A percentile compares a stretch with the other conserved stretches of the same genome.
Evolutionary conservation across 2,888 invertebrate genomes (phyloP).

Genomic region (Perizoma flavofasciatum): DNA sequence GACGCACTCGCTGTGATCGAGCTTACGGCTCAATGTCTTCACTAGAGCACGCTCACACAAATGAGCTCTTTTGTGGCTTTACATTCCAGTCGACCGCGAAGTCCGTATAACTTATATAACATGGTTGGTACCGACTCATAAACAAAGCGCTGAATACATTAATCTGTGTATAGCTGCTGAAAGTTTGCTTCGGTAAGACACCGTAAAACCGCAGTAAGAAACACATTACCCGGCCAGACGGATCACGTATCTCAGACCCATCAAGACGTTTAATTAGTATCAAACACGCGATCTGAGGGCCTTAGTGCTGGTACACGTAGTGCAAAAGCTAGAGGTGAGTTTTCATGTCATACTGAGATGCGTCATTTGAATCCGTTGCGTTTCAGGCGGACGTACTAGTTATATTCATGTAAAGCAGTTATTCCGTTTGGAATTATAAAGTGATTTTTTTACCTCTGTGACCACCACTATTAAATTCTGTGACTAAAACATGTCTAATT

Average conservation of each 20-base stretch:
- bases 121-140: conserved; percentile 2
- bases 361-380: not conserved
- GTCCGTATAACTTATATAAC: too few species aligned
- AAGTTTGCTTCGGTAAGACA: conserved; percentile 40
- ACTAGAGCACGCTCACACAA: too few species aligned
- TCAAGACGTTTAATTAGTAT: conserved; percentile 76
- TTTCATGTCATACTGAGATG: conserved; percentile 1
- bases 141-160: conserved; percentile 29
- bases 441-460: too few species aligned
- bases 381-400: too few species aligned
- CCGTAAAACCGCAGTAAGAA: conserved; percentile 56
- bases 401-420: too few species aligned
- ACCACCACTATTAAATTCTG: too few species aligned
- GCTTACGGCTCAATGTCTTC: too few species aligned
- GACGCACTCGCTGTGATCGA: too few species aligned
- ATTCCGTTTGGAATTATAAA: too few species aligned
- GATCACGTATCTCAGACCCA: conserved; percentile 62
- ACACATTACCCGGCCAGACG: conserved; percentile 66
- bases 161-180: conserved; percentile 1
- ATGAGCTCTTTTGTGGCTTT: too few species aligned
- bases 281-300: conserved; percentile 73
- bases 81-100: too few species aligned
- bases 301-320: conserved; percentile 61
- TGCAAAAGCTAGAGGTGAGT: not conserved
- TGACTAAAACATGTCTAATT: too few species aligned